A percentile compares a stretch with the other conserved stretches of the same genome.
Conservation (phyloP, 2,113 vertebrate species). For the Elephantulus edwardii region DNA sequence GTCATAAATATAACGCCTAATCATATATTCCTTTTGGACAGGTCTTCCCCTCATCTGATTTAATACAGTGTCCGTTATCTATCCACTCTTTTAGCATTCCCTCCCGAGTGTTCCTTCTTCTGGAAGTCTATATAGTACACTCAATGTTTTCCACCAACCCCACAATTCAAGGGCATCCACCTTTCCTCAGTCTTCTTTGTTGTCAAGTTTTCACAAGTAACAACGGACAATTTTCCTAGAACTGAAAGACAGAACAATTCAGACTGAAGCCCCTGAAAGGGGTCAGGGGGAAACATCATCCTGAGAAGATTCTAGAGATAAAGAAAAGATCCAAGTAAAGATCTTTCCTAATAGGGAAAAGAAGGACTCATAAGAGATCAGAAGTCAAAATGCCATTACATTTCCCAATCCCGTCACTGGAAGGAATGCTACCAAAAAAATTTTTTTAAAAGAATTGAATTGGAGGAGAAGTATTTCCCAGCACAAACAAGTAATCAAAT, state of each 20-base stretch:
- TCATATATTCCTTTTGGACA: too few relatives aligned
- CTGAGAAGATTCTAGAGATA: background rate
- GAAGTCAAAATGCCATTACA: background rate
- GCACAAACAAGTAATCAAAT: background rate
- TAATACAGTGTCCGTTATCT: too few relatives aligned
- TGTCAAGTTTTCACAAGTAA: too few relatives aligned
- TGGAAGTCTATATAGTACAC: too few relatives aligned
- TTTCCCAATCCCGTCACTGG: background rate
- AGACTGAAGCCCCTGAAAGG: background rate
- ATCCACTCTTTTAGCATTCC: too few relatives aligned
- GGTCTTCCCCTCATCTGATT: too few relatives aligned
- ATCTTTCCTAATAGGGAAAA: background rate
- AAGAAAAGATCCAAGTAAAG: background rate
- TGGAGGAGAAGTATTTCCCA: background rate
- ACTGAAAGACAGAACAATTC: background rate
- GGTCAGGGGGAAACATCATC: background rate
- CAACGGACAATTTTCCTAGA: background rate
- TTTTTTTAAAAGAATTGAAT: too few relatives aligned
- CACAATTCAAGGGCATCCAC: too few relatives aligned
- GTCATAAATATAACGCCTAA: too few relatives aligned
- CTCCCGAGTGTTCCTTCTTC: too few relatives aligned
- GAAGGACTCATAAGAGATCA: background rate
- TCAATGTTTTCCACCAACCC: too few relatives aligned
- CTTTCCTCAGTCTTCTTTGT: too few relatives aligned
- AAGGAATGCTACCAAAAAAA: background rate